A percentile compares a stretch with the other conserved stretches of the same genome.
Evolutionary conservation across 2,888 invertebrate species (phyloP).

Genomic region (Yponomeuta plumbellus): DNA sequence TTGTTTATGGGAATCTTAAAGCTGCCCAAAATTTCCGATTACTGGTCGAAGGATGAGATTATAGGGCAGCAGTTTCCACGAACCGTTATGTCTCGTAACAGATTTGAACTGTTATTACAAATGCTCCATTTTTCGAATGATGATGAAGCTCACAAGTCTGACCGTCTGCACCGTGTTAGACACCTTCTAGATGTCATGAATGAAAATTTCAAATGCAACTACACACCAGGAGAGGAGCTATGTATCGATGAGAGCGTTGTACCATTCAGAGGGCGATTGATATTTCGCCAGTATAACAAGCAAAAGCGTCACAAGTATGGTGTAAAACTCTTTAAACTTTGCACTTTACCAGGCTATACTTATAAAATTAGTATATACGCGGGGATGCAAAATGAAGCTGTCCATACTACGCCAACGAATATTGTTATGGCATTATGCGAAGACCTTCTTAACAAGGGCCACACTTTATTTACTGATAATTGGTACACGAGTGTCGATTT

Average conservation of each 20-base stretch:
- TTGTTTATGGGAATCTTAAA: constrained; percentile 29
- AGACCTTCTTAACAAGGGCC: constrained; percentile 32
- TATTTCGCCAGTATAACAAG: constrained; percentile 29
- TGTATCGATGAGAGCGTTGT: constrained; percentile 34
- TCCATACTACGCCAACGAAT: constrained; percentile 30
- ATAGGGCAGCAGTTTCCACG: constrained; percentile 25
- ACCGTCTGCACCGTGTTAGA: constrained; percentile 30
- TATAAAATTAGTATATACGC: constrained; percentile 29
- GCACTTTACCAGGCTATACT: constrained; percentile 33
- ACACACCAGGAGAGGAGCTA: constrained; percentile 28
- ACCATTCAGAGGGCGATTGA: constrained; percentile 32
- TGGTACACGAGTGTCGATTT: constrained; percentile 33
- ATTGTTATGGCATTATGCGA: constrained; percentile 33
- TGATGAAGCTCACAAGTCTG: constrained; percentile 30
- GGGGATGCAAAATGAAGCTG: constrained; percentile 30
- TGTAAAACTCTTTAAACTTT: constrained; percentile 25
- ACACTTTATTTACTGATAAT: constrained; percentile 29
- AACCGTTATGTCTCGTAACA: constrained; percentile 31
- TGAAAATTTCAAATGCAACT: constrained; percentile 27
- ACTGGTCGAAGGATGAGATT: constrained; percentile 27
- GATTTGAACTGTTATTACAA: constrained; percentile 32
- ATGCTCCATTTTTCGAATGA: constrained; percentile 36
- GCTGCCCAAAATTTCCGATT: constrained; percentile 25
- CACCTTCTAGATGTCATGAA: constrained; percentile 30
- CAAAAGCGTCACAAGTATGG: no score